Percentiles rank a stretch among this genome's conserved stretches.
phyloP scores from a whole-genome alignment of 2,888 invertebrate species.

The Gryllus longicercus region DNA sequence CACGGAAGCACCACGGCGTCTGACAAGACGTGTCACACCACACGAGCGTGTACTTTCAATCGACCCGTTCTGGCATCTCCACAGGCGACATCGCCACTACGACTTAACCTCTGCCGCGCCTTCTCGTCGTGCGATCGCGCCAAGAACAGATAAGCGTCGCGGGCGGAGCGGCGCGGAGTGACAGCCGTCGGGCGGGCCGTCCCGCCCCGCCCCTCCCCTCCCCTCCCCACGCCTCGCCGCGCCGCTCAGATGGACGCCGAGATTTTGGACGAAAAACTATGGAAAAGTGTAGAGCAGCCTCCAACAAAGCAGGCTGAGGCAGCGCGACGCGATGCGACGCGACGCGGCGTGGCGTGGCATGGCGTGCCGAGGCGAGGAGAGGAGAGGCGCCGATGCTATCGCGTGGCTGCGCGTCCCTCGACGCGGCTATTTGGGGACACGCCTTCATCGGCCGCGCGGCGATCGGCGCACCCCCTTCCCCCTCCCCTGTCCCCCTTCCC shows the following conservation, averaged over 20 bases:
- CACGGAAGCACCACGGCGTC: too few relatives aligned
- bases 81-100: not conserved
- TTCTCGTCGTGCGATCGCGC: not conserved
- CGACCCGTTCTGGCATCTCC: too few relatives aligned
- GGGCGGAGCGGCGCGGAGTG: not conserved
- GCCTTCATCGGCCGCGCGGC: too few relatives aligned
- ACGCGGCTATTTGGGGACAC: too few relatives aligned
- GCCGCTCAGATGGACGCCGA: not conserved
- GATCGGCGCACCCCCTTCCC: too few relatives aligned
- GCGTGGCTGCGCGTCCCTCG: not conserved
- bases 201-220: too few relatives aligned
- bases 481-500: too few relatives aligned
- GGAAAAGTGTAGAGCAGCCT: slow-evolving; percentile 5
- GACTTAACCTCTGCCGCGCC: not conserved
- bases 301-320: slow-evolving; percentile 3
- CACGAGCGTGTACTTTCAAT: too few relatives aligned
- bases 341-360: not conserved
- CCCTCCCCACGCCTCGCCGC: not conserved
- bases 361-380: not conserved
- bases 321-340: not conserved
- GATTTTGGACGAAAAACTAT: slow-evolving; percentile 17
- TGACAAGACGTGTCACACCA: too few relatives aligned
- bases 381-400: not conserved
- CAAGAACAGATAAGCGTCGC: not conserved
- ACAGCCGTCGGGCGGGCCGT: not conserved